These are phyloP conservation scores for rabbit (Oryctolagus cuniculus) DNA, from an alignment of 2,113 vertebrate species.

Conservation along the genomic window mOryCun1.1 NC_091437.1:19968501-19969000, in stretches of 20 bases:
- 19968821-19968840: constrained; percentile 38
- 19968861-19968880: not conserved
- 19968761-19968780: constrained; percentile 36
- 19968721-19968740: constrained; percentile 22
- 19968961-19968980: not conserved
- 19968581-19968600: not conserved
- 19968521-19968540: not conserved
- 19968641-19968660: constrained; percentile 1
- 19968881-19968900: constrained; percentile 9
- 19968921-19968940: constrained; percentile 45
- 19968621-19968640: not conserved
- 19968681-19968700: not conserved
- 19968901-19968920: constrained; percentile 6
- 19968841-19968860: not conserved
- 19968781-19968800: not conserved
- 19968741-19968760: constrained; percentile 8
- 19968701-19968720: constrained; percentile 47
- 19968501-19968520: not conserved
- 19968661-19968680: constrained; percentile 51
- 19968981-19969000: not conserved
- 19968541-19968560: not conserved
- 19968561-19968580: constrained; percentile 14
- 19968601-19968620: not conserved
- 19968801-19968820: constrained; percentile 29
- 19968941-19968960: not conserved